phyloP scores from a whole-genome alignment of 2,113 vertebrate genomes.

The Pseudonaja textilis region DNA sequence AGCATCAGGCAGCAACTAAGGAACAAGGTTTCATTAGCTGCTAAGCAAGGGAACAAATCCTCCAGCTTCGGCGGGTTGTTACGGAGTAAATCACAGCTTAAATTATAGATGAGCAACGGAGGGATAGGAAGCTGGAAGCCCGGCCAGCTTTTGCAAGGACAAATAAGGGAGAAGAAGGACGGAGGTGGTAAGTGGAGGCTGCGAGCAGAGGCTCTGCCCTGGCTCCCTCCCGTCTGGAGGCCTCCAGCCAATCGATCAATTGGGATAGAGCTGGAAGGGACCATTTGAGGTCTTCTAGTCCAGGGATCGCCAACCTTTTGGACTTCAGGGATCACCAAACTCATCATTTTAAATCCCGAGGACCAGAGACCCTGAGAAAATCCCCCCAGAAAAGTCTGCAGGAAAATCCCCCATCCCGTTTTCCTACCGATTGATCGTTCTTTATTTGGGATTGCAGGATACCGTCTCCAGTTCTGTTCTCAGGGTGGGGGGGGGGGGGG shows the following conservation, averaged over 20 bases:
- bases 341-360: too few relatives aligned
- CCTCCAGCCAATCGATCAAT: background rate
- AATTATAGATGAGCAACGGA: slow-evolving; percentile 10
- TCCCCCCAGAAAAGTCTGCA: too few relatives aligned
- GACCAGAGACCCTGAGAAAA: too few relatives aligned
- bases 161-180: background rate
- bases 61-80: background rate
- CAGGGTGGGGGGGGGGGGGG: too few relatives aligned
- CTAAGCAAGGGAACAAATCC: background rate
- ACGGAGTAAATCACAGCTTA: background rate
- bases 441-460: too few relatives aligned
- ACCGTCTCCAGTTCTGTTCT: too few relatives aligned
- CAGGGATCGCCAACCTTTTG: too few relatives aligned
- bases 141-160: background rate
- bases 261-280: too few relatives aligned
- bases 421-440: too few relatives aligned
- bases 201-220: background rate
- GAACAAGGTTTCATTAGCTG: background rate
- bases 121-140: background rate
- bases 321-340: too few relatives aligned
- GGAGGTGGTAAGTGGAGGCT: background rate
- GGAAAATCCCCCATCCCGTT: too few relatives aligned
- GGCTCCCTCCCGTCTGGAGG: background rate
- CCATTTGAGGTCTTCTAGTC: too few relatives aligned
- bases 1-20: background rate